Percentiles rank a stretch among this genome's conserved stretches.
Conservation (phyloP, 2,797 vertebrate species). For the Triplophysa bombifrons region DNA sequence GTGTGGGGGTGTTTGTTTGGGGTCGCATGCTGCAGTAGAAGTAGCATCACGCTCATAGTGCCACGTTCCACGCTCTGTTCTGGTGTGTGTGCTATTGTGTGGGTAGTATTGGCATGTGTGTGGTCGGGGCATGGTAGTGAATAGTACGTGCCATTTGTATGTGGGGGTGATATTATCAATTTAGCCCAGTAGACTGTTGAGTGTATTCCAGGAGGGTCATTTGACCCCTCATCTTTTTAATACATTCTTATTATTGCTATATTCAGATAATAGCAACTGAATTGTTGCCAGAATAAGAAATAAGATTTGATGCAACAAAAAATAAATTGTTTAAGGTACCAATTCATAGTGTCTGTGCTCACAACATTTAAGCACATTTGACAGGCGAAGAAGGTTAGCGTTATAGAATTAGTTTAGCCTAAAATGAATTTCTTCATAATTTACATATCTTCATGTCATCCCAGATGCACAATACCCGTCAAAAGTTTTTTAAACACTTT, state of each 20-base stretch:
- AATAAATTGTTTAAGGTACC: too few relatives aligned
- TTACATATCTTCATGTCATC: too few relatives aligned
- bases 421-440: too few relatives aligned
- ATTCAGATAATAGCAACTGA: neutral
- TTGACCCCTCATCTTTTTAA: neutral
- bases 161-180: neutral
- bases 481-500: too few relatives aligned
- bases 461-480: too few relatives aligned
- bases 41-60: conserved; percentile 48
- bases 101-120: conserved; percentile 39
- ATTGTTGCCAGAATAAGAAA: neutral
- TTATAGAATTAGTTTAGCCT: too few relatives aligned
- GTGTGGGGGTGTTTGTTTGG: conserved; percentile 38
- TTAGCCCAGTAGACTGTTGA: neutral
- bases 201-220: neutral
- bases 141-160: conserved; percentile 1
- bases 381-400: too few relatives aligned
- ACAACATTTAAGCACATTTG: too few relatives aligned
- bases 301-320: too few relatives aligned
- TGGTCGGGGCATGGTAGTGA: conserved; percentile 39
- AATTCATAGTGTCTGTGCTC: too few relatives aligned
- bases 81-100: conserved; percentile 42
- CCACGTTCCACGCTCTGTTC: conserved; percentile 37
- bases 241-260: neutral
- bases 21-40: conserved; percentile 57